Evolutionary conservation across 2,113 vertebrate genomes (phyloP), one percentile per base, ranked within the genome.

Genomic region (Pterocles burchelli): DNA sequence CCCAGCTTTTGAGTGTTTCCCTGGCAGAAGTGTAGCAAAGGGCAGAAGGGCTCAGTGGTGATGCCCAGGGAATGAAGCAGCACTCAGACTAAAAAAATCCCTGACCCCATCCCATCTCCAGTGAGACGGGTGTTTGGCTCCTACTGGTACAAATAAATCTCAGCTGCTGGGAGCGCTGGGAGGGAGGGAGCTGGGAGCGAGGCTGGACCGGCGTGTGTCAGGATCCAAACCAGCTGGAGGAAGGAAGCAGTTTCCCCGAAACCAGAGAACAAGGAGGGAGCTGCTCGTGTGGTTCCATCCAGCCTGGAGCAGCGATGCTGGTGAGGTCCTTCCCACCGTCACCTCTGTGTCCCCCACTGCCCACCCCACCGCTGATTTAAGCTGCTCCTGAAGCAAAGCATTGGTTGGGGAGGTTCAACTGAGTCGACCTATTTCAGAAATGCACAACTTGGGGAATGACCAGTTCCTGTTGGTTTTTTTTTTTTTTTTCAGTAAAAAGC

Each of bases 381-480:
- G 66, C 89, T 59, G 28, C 9, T 85, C 72, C 84, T 29, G 48
- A 89, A 86, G 51, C 18, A 41, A 58, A 67, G 70, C 46, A 15
- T 38, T 5, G 2, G 5, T 4, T 10, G 31, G 14, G 25, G 63
- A 57, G n/a, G 31, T 52, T 71, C n/a, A 41, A 77, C n/a, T 59
- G 17, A 33, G 91, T 65, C 1, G 2, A 73, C n/a, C 66, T n/a
- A 31, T 62, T 84, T 74, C n/a, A 36, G 72, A 77, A 82, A 67
- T 1, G 10, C 34, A 26, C 2, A 1, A 0, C 41, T 51, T 0
- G 0, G 17, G 38, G 31, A 86, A 73, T 1, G 5, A 45, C 10
- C 16, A 26, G 29, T 31, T 91, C 62, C 34, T 5, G 25, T n/a
- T n/a, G 46, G 2, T 29, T 87, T 71, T 59, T 19, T 11, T 31